Percentiles rank a stretch among this genome's conserved stretches.
Conservation (phyloP, 2,888 invertebrate genomes). For the Ormyrus pomaceus region DNA sequence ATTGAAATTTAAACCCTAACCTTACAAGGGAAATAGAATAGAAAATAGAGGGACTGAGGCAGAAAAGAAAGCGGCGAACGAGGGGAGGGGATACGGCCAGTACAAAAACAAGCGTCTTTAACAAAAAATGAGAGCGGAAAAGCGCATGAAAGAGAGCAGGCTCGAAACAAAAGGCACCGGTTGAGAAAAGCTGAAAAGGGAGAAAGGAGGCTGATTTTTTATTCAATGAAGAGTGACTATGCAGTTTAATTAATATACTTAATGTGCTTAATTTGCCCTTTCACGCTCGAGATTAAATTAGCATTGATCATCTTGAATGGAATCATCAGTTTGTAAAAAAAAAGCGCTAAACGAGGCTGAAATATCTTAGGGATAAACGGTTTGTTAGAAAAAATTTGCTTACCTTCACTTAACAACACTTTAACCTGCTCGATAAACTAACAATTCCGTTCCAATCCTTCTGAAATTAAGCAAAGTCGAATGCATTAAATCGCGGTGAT, state of each 20-base stretch:
- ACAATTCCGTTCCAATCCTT: not conserved
- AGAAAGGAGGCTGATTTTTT: slow-evolving; percentile 10
- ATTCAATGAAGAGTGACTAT: not conserved
- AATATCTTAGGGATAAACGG: not conserved
- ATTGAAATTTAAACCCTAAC: slow-evolving; percentile 42
- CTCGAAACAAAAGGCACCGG: slow-evolving; percentile 20
- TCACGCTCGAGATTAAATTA: not conserved
- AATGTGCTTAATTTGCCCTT: slow-evolving; percentile 2
- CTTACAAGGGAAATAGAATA: slow-evolving; percentile 1
- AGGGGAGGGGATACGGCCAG: not conserved
- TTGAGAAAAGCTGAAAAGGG: not conserved
- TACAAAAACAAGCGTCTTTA: no score
- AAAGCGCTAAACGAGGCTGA: not conserved
- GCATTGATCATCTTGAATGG: not conserved
- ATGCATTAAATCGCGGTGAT: no score
- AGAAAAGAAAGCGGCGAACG: slow-evolving; percentile 12
- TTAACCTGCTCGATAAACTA: not conserved
- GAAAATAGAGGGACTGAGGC: not conserved
- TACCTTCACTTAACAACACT: not conserved
- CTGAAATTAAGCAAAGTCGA: no score
- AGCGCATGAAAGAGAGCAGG: slow-evolving; percentile 4
- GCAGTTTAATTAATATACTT: slow-evolving; percentile 7
- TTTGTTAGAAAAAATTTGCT: not conserved
- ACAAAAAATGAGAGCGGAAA: no score
- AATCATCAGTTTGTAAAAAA: not conserved